These are phyloP conservation scores for Lomographa bimaculata DNA, from an alignment of 2,888 invertebrate species.

Conservation along the genomic window DNA sequence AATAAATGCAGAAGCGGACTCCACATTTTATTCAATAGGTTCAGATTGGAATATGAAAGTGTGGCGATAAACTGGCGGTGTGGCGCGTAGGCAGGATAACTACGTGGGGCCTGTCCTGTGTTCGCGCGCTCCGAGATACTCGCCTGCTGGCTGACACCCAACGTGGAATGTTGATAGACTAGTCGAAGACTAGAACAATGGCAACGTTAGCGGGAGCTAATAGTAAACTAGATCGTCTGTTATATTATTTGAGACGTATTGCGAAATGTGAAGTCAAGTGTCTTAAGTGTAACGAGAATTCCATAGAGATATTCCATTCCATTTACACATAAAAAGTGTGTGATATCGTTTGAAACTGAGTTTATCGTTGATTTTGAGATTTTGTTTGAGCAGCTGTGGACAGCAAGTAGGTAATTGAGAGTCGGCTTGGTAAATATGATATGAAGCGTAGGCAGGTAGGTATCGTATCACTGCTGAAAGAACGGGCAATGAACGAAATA, in stretches of 20 bases:
- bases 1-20: conserved; percentile 18
- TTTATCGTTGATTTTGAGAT: neutral
- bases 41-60: conserved; percentile 34
- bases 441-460: too few relatives aligned
- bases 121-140: conserved; percentile 37
- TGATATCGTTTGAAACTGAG: neutral
- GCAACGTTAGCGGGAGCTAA: conserved; percentile 43
- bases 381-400: too few relatives aligned
- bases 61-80: conserved; percentile 37
- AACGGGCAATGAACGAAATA: conserved; percentile 1
- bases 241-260: conserved; percentile 26
- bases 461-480: too few relatives aligned
- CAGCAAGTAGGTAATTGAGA: too few relatives aligned
- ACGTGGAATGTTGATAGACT: conserved; percentile 59
- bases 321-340: neutral
- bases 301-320: conserved; percentile 1
- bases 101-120: conserved; percentile 32
- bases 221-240: conserved; percentile 37
- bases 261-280: conserved; percentile 16
- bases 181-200: conserved; percentile 57
- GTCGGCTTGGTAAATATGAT: too few relatives aligned
- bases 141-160: conserved; percentile 48
- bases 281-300: conserved; percentile 6
- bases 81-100: conserved; percentile 28
- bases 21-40: conserved; percentile 30